Base-by-base conservation (phyloP, 2,797 vertebrate species). In the Sebastes nivosus region DNA sequence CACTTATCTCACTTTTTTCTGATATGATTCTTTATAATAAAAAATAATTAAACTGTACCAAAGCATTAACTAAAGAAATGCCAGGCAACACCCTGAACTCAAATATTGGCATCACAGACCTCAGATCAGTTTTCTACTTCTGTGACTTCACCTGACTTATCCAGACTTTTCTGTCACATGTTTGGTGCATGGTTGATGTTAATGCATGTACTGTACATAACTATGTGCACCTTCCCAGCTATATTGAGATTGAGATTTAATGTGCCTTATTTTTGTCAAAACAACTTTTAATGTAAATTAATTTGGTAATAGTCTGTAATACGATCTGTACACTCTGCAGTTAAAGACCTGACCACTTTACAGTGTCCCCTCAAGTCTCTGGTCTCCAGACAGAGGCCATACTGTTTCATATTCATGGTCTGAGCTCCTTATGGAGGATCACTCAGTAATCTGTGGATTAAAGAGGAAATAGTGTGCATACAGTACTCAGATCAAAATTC, bases 381-480 rank as follows among this genome's bases (percentile, higher is more conserved):
- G 27, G 61, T 11, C n/a, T 24, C 12, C 32, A 73, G 24, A 84
- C 81, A 83, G 46, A 72, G 34, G 50, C 18, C 36, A 6, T 1
- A 30, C 13, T 57, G 79, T 86, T 80, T 77, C 25, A 57, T n/a
- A 68, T 63, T 75, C 36, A 36, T 4, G 22, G 32, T 67, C 57
- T 81, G 86, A 91, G 80, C 82, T 86, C 60, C 74, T 85, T 84
- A 72, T 25, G 20, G 7, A 70, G 76, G 69, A 72, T 78, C 46
- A 84, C 34, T 82, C 52, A 57, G 8, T 79, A 88, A 90, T 92
- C 88, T 81, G 65, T 65, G 72, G 84, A 88, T 85, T 79, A 84
- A 11, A 75, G 29, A 82, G 27, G 58, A 77, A 86, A 82, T 4
- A 29, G 54, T 58, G 29, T 24, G 6, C 70, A 64, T 36, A 77